These are phyloP conservation scores for Conus canariensis DNA, from an alignment of 2,888 invertebrate genomes.

Conservation along the genomic window DNA sequence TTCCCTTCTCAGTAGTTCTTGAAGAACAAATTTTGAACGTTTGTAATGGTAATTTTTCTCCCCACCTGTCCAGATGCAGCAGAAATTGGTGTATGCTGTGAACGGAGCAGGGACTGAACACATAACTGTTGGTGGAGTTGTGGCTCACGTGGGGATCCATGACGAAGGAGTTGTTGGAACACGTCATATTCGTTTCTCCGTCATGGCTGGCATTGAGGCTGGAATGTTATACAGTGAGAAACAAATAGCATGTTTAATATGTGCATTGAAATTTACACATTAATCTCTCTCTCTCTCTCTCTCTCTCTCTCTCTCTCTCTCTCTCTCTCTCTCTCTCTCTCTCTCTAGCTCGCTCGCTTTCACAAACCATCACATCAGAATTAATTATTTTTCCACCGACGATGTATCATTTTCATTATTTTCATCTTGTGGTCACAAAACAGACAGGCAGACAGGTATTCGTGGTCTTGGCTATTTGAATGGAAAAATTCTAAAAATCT, in stretches of 20 bases:
- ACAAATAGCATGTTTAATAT: background rate
- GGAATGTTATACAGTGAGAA: background rate
- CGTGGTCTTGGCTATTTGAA: no score
- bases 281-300: no score
- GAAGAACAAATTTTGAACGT: no score
- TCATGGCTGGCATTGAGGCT: slow-evolving; percentile 14
- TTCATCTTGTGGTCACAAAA: no score
- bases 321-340: background rate
- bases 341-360: background rate
- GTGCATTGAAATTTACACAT: background rate
- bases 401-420: no score
- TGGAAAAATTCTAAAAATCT: no score
- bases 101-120: slow-evolving; percentile 5
- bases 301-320: background rate
- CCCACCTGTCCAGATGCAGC: slow-evolving; percentile 5
- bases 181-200: slow-evolving; percentile 10
- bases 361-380: no score
- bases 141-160: background rate
- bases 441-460: no score
- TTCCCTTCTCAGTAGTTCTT: no score
- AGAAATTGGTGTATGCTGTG: background rate
- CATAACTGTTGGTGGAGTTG: slow-evolving; percentile 3
- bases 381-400: no score
- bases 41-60: no score
- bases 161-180: background rate